Base-by-base conservation (phyloP, 2,113 vertebrate species). In the Elaphurus davidianus region DNA sequence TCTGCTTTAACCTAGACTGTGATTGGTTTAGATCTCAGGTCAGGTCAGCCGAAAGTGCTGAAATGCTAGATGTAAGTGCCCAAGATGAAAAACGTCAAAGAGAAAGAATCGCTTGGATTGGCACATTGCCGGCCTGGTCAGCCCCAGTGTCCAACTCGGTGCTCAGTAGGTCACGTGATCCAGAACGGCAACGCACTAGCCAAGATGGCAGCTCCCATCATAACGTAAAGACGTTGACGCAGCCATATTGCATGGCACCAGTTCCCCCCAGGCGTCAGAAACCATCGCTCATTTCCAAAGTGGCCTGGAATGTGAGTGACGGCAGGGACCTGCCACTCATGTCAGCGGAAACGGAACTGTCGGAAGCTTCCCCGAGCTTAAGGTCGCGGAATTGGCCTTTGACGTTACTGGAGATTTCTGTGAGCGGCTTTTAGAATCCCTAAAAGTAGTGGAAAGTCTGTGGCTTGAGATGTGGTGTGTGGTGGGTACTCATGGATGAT, bases 341-440 rank as follows among this genome's bases (percentile, higher is more conserved):
- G 7, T 36, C 10, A 6, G 17, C 45, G 36, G 88, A 91, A 83
- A 36, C 30, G 93, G 82, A 82, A 97, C 52, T 74, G 54, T 9
- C 16, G 13, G 28, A 28, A 23, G 43, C 4, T 82, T 40, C 33
- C 27, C 27, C 5, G 1, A 3, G n/a, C 50, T 8, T 33, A 2
- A 16, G 50, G 19, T 81, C 33, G 1, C 10, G 5, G 7, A 8
- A 1, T 57, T n/a, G 3, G 3, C 19, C 0, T 30, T 33, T 1
- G 21, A 28, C 17, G 2, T 59, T 6, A 1, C 27, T 3, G 54
- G 40, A 2, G 33, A 1, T 81, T 43, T 43, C 27, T 12, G 21
- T 15, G 0, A 7, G 43, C 1, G 6, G 33, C 7, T 2, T 6
- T 40, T 21, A 3, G 47, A 19, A 11, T 5, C 17, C 1, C 1